A percentile compares a stretch with the other conserved stretches of the same genome.
phyloP scores from a whole-genome alignment of 2,888 invertebrate species.

The Heliconius charithonia region DNA sequence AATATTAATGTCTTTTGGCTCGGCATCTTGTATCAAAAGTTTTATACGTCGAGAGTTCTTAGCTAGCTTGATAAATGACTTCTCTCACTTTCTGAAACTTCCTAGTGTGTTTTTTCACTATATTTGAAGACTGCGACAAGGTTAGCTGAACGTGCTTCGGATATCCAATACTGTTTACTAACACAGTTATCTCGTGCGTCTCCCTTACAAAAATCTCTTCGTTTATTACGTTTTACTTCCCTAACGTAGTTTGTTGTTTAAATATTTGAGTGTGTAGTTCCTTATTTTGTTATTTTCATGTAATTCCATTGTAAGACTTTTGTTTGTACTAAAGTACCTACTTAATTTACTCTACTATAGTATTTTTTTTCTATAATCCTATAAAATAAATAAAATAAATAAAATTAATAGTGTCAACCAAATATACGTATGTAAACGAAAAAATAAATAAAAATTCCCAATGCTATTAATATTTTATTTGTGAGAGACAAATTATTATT shows the following conservation, averaged over 20 bases:
- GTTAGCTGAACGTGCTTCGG: conserved; percentile 66
- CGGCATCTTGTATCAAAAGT: conserved; percentile 81
- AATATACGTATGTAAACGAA: not conserved
- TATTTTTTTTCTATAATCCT: not conserved
- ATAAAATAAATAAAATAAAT: not conserved
- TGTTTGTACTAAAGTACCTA: not conserved
- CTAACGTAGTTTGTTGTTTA: conserved; percentile 14
- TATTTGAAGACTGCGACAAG: conserved; percentile 59
- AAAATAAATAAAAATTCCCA: not conserved
- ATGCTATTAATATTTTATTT: not conserved
- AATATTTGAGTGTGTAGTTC: conserved; percentile 20
- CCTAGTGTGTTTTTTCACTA: conserved; percentile 67
- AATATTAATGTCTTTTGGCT: conserved; percentile 81
- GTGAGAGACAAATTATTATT: not conserved
- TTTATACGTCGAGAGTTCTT: conserved; percentile 80
- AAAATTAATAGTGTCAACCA: not conserved
- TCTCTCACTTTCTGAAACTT: conserved; percentile 76
- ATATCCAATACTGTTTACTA: conserved; percentile 65
- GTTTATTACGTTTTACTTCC: conserved; percentile 53
- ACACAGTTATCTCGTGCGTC: conserved; percentile 51
- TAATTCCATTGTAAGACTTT: not conserved
- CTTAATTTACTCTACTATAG: not conserved
- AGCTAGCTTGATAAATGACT: conserved; percentile 82
- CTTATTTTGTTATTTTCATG: conserved; percentile 7
- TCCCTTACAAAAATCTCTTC: conserved; percentile 27